phyloP scores from a whole-genome alignment of 2,888 invertebrate genomes.

The Trichogramma evanescens region DNA sequence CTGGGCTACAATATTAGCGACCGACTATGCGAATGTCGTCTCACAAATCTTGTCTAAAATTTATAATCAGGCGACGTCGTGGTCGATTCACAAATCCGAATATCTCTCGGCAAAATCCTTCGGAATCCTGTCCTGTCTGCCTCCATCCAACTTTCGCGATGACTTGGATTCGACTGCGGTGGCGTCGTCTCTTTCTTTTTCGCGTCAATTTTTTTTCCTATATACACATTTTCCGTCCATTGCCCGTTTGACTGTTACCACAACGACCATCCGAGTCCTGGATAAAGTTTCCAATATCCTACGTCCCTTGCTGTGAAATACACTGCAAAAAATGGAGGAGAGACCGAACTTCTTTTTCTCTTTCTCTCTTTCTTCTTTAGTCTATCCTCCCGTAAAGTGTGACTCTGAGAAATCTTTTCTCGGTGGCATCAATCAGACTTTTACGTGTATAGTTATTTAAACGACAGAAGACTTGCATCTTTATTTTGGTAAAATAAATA shows the following conservation, averaged over 20 bases:
- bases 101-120: too few relatives aligned
- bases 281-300: conserved; percentile 38
- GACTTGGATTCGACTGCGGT: background rate
- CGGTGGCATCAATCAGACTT: conserved; percentile 9
- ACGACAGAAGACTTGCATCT: too few relatives aligned
- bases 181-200: conserved; percentile 10
- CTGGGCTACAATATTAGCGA: too few relatives aligned
- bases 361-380: background rate
- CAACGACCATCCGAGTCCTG: conserved; percentile 21
- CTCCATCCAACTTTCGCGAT: background rate
- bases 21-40: too few relatives aligned
- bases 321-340: conserved; percentile 7
- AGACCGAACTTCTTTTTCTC: conserved; percentile 5
- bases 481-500: too few relatives aligned
- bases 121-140: background rate
- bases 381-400: background rate
- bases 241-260: conserved; percentile 16
- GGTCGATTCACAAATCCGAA: too few relatives aligned
- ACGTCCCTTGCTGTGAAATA: background rate
- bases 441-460: too few relatives aligned
- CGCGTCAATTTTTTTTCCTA: conserved; percentile 11
- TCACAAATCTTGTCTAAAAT: too few relatives aligned
- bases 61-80: too few relatives aligned
- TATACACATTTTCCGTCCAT: conserved; percentile 12
- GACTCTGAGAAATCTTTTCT: conserved; percentile 19